Conservation (phyloP, 2,797 vertebrate species). For the Hoplostethus atlanticus region DNA sequence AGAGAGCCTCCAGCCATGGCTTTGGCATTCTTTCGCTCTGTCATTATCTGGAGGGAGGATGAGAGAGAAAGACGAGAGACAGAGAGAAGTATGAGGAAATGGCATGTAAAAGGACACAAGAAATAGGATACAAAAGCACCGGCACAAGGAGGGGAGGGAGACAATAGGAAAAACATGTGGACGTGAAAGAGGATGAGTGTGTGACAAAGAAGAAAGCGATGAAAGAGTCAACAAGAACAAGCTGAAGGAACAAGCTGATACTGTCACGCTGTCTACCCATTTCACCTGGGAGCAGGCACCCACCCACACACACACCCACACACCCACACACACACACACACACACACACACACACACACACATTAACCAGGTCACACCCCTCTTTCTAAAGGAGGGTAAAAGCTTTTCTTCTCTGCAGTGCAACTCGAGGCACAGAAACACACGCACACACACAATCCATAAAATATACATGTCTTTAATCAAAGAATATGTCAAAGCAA, state of each 20-base stretch:
- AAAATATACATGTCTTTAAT: conserved; percentile 34
- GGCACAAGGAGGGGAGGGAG: conserved; percentile 25
- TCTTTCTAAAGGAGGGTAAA: conserved; percentile 36
- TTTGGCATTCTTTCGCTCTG: conserved; percentile 97
- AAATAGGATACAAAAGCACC: conserved; percentile 26
- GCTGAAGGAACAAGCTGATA: conserved; percentile 39
- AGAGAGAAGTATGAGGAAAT: conserved; percentile 40
- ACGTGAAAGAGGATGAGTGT: conserved; percentile 31
- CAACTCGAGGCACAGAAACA: conserved; percentile 22
- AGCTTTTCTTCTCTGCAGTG: conserved; percentile 33
- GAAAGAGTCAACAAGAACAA: conserved; percentile 44
- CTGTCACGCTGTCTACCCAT: conserved; percentile 39
- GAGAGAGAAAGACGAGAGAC: not conserved
- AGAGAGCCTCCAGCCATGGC: conserved; percentile 92
- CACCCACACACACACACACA: not conserved
- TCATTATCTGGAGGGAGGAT: conserved; percentile 91
- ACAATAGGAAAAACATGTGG: conserved; percentile 31
- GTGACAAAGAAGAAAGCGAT: conserved; percentile 15
- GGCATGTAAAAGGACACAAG: conserved; percentile 22
- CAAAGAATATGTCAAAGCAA: conserved; percentile 35
- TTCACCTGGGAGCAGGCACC: conserved; percentile 36
- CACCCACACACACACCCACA: conserved; percentile 10
- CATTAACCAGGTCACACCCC: conserved; percentile 47
- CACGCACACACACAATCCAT: conserved; percentile 20
- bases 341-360: conserved; percentile 10